phyloP scores from a whole-genome alignment of 2,888 invertebrate genomes.

The Phania funesta region DNA sequence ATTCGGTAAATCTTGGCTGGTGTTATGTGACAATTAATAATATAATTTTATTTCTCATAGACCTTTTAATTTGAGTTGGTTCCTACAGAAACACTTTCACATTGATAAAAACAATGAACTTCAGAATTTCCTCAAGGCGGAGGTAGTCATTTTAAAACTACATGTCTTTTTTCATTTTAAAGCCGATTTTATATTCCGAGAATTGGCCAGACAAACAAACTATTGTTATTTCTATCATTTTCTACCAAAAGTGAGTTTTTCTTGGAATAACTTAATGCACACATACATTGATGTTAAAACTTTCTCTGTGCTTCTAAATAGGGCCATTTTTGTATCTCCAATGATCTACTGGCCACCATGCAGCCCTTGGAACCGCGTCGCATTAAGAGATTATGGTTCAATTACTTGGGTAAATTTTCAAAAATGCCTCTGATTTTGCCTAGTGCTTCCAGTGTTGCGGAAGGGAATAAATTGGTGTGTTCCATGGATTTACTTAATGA shows the following conservation, averaged over 20 bases:
- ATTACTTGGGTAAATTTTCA: background rate
- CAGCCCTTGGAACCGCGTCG: slow-evolving; percentile 75
- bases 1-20: slow-evolving; percentile 69
- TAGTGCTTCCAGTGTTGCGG: no score
- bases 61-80: slow-evolving; percentile 55
- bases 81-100: slow-evolving; percentile 70
- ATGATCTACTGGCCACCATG: slow-evolving; percentile 73
- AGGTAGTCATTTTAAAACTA: slow-evolving; percentile 72
- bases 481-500: slow-evolving; percentile 66
- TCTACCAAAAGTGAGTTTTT: slow-evolving; percentile 60
- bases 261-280: background rate
- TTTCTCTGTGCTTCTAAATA: no score
- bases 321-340: slow-evolving; percentile 59
- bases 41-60: background rate
- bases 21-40: background rate
- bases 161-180: slow-evolving; percentile 75
- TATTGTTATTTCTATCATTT: slow-evolving; percentile 72
- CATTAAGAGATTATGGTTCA: slow-evolving; percentile 60
- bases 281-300: no score
- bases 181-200: slow-evolving; percentile 72
- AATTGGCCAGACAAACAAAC: slow-evolving; percentile 70
- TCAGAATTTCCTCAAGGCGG: slow-evolving; percentile 68
- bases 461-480: no score
- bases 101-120: slow-evolving; percentile 57
- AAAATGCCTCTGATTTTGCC: no score